Evolutionary conservation across 2,888 invertebrate genomes (phyloP), one percentile per base, ranked within the genome.

Genomic region (Temnothorax ravouxi): DNA sequence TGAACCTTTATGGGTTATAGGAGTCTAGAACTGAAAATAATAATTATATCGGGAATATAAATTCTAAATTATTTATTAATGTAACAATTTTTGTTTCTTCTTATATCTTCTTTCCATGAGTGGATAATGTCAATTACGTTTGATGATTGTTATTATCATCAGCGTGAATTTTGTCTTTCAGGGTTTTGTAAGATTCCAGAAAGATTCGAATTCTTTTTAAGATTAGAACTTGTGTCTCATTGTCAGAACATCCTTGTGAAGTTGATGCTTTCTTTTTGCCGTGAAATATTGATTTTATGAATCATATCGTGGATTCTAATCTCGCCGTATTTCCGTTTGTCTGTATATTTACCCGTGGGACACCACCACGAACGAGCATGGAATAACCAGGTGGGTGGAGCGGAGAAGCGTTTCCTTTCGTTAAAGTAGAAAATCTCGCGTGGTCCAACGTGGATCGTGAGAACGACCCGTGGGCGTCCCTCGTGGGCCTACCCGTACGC

Each of bases 351-450:
- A 62, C 13, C 18, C 41, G 29, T 52, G 47, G 61, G 64, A 59
- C 25, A 79, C 29, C 29, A 29, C 29, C 50, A 62, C 21, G n/a
- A 52, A 29, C 61, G 71, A 59, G n/a, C 47, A 25, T 11, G 38
- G 25, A 75, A 82, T 74, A 80, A 80, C 74, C 59, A 80, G 74
- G 79, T 80, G 38, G 79, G 79, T 80, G 56, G 62, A 67, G 44
- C 21, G 56, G 44, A 61, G n/a, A 38, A 69, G 64, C 62, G 34
- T 82, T 75, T 82, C 64, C 82, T 83, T 76, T 69, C 72, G 56
- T 72, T 74, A 83, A 88, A 88, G 84, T 86, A 83, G 84, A 80
- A 84, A 88, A 88, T 84, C 75, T 80, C 76, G 75, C 84, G 82
- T 82, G 67, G 82, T 52, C 67, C 29, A 61, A 69, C 76, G 52